Percentiles rank a stretch among this genome's conserved stretches.
Evolutionary conservation across 2,797 vertebrate species (phyloP).

Genomic region (Myotis daubentonii): DNA sequence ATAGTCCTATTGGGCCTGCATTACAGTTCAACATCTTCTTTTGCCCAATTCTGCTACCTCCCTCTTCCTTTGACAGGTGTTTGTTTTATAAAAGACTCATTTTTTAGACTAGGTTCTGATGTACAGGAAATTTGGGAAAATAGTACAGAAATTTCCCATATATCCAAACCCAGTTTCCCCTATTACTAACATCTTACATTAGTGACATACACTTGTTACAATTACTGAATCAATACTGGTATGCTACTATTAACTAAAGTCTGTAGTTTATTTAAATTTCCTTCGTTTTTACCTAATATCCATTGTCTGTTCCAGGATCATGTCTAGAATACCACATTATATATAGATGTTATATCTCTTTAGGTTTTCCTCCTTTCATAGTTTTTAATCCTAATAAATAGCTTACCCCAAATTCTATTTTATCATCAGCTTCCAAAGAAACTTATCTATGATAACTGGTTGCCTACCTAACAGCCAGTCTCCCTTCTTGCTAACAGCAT

Average conservation of each 20-base stretch:
- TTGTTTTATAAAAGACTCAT: background rate
- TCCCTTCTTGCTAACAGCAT: background rate
- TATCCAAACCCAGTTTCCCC: background rate
- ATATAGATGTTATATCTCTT: background rate
- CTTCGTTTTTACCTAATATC: background rate
- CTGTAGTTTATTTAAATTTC: background rate
- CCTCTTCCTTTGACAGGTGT: background rate
- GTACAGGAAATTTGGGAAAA: background rate
- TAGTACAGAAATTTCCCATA: background rate
- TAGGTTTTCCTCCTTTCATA: background rate
- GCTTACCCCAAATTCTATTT: background rate
- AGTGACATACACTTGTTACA: background rate
- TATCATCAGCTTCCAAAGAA: constrained; percentile 27
- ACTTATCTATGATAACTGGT: background rate
- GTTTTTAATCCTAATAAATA: background rate
- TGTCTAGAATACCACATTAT: background rate
- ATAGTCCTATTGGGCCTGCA: background rate
- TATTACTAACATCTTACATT: constrained; percentile 31
- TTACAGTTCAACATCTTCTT: constrained; percentile 20
- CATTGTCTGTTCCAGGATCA: background rate
- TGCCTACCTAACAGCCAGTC: background rate
- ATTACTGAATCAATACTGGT: background rate
- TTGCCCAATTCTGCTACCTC: background rate
- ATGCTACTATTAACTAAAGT: background rate
- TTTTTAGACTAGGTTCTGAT: constrained; percentile 39